Percentiles rank a stretch among this genome's conserved stretches.
Evolutionary conservation across 2,888 invertebrate species (phyloP).

Genomic region (Antheraea yamamai): DNA sequence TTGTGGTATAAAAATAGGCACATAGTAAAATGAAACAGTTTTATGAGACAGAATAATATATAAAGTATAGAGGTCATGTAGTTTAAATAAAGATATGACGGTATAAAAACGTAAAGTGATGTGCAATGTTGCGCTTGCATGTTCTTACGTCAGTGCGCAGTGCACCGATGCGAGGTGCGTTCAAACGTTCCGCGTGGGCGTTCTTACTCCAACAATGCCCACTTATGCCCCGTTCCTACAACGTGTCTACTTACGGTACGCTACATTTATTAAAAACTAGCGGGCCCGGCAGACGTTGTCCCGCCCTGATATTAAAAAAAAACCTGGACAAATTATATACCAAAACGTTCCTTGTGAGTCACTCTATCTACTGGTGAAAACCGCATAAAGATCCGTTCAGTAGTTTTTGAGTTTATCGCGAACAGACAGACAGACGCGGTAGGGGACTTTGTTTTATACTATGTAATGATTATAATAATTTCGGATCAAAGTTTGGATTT

Average conservation of each 20-base stretch:
- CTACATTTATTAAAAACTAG: neutral
- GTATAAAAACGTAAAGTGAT: constrained; percentile 19
- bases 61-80: constrained; percentile 22
- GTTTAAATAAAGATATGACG: constrained; percentile 13
- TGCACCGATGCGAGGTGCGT: constrained; percentile 37
- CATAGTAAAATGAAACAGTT: neutral
- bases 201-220: constrained; percentile 21
- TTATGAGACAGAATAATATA: constrained; percentile 14
- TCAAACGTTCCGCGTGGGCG: constrained; percentile 21
- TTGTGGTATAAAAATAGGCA: neutral
- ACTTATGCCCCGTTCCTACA: neutral
- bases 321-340: too few species aligned
- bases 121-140: constrained; percentile 43
- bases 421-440: too few species aligned
- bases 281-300: too few species aligned
- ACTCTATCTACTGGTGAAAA: too few species aligned
- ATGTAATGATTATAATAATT: neutral
- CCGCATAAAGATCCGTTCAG: too few species aligned
- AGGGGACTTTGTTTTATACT: too few species aligned
- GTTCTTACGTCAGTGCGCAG: constrained; percentile 50
- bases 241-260: neutral
- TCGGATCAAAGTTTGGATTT: neutral
- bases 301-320: too few species aligned
- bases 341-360: too few species aligned
- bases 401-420: too few species aligned